phyloP scores from a whole-genome alignment of 2,797 vertebrate species.

The Alfaro cultratus region DNA sequence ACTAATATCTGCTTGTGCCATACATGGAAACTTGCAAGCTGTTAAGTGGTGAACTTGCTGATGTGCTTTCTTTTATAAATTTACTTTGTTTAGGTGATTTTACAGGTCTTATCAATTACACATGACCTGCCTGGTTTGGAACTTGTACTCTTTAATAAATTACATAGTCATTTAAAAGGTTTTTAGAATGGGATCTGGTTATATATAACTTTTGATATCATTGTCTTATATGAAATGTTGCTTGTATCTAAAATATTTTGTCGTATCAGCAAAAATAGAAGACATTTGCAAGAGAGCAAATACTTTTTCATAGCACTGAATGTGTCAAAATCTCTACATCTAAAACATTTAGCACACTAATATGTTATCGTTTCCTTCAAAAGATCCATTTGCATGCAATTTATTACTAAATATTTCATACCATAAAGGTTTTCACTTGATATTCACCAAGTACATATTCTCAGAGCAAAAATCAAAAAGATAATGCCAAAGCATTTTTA shows the following conservation, averaged over 20 bases:
- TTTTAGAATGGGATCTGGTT: background rate
- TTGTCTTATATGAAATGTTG: background rate
- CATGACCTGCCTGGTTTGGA: background rate
- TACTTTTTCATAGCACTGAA: background rate
- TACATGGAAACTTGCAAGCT: background rate
- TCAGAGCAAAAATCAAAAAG: background rate
- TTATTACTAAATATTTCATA: background rate
- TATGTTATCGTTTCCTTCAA: background rate
- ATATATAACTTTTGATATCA: background rate
- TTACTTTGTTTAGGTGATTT: background rate
- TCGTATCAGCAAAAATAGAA: background rate
- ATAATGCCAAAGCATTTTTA: background rate
- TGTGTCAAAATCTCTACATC: background rate
- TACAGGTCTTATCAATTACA: background rate
- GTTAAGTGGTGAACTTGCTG: too few relatives aligned
- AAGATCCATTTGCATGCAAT: background rate
- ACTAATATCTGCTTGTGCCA: background rate
- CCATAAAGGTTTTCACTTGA: background rate
- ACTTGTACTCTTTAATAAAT: background rate
- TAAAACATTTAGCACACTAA: background rate
- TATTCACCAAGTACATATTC: background rate
- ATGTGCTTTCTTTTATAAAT: too few relatives aligned
- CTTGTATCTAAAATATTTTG: background rate
- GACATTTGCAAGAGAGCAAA: background rate
- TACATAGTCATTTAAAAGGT: background rate